Conservation (phyloP, 2,888 invertebrate species). For the Calameuta pallipes region DNA sequence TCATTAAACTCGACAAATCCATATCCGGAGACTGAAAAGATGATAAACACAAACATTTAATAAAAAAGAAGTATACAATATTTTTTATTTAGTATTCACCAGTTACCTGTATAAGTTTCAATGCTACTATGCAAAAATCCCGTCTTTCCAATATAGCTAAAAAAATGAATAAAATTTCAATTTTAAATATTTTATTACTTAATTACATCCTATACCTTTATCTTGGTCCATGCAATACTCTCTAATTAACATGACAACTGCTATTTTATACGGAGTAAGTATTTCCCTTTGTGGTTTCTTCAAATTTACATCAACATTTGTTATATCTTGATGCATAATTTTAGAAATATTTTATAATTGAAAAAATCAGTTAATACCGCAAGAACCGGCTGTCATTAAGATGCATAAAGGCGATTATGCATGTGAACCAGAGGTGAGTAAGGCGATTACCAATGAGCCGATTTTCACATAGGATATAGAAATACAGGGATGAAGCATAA, state of each 20-base stretch:
- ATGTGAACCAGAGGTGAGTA: background rate
- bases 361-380: background rate
- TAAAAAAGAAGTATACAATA: conserved; percentile 22
- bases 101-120: conserved; percentile 82
- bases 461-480: too few species aligned
- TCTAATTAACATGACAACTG: conserved; percentile 80
- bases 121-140: conserved; percentile 82
- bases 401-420: background rate
- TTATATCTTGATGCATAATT: conserved; percentile 58
- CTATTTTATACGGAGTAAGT: conserved; percentile 84
- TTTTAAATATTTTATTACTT: conserved; percentile 30
- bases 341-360: background rate
- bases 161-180: conserved; percentile 37
- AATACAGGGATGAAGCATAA: too few species aligned
- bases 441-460: too few species aligned
- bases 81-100: conserved; percentile 4
- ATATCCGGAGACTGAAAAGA: conserved; percentile 79
- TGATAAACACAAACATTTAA: conserved; percentile 10
- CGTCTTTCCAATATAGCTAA: conserved; percentile 72
- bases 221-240: conserved; percentile 77
- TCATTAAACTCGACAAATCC: conserved; percentile 76
- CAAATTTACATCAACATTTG: conserved; percentile 58
- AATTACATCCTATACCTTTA: conserved; percentile 58
- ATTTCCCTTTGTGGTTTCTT: conserved; percentile 69
- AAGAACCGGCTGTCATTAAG: background rate